A percentile compares a stretch with the other conserved stretches of the same genome.
These are phyloP conservation scores for Chinchilla lanigera DNA, from an alignment of 2,113 vertebrate genomes.

Conservation along the genomic window DNA sequence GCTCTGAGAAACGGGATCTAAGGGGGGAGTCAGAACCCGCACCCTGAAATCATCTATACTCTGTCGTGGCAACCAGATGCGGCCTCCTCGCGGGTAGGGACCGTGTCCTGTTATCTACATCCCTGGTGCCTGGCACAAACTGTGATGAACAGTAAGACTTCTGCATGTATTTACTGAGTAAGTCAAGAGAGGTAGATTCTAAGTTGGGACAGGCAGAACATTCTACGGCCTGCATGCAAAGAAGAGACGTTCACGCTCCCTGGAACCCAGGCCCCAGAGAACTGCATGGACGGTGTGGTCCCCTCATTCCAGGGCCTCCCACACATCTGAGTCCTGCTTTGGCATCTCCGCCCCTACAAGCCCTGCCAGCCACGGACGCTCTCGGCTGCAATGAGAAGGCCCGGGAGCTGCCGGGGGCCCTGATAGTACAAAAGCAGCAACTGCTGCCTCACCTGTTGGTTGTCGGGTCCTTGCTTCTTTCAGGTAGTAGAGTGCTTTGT, in stretches of 20 bases:
- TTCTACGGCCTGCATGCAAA: background rate
- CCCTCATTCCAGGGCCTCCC: background rate
- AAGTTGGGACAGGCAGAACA: background rate
- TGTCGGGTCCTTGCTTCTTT: slow-evolving; percentile 97
- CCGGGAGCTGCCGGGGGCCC: background rate
- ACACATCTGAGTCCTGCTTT: background rate
- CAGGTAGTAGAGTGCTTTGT: slow-evolving; percentile 98
- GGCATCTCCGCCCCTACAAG: background rate
- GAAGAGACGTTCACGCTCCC: background rate
- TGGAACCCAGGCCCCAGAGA: background rate
- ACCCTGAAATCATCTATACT: background rate
- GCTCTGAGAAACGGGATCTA: background rate
- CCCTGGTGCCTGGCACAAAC: background rate
- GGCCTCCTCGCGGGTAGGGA: background rate
- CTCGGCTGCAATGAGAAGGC: no score
- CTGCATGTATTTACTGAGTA: background rate
- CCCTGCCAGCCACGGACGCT: background rate
- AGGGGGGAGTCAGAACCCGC: background rate
- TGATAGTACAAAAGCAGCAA: background rate
- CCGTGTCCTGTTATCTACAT: background rate
- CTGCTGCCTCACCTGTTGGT: slow-evolving; percentile 90
- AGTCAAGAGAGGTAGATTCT: background rate
- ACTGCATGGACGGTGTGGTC: background rate
- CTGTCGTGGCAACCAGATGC: background rate
- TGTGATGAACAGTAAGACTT: background rate